These are phyloP conservation scores for Paedocypris sp. DNA, from an alignment of 2,113 vertebrate genomes.

Conservation along the genomic window DNA sequence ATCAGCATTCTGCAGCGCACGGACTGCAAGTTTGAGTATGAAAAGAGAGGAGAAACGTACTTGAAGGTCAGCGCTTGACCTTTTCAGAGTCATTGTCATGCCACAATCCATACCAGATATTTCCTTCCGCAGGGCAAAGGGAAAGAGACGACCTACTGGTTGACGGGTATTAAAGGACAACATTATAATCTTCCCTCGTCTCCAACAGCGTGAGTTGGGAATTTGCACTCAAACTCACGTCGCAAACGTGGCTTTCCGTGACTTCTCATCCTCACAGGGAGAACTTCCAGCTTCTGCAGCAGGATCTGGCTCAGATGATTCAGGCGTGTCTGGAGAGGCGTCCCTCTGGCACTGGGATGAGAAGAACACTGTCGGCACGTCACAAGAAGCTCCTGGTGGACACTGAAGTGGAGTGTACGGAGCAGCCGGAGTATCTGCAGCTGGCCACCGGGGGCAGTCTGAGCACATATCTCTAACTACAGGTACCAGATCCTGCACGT, in stretches of 20 bases:
- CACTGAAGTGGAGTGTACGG: conserved; percentile 17
- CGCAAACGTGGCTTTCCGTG: background rate
- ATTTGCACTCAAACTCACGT: background rate
- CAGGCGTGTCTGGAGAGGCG: conserved; percentile 66
- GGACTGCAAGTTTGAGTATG: conserved; percentile 77
- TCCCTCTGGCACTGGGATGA: conserved; percentile 43
- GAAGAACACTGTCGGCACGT: conserved; percentile 29
- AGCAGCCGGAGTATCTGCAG: conserved; percentile 78
- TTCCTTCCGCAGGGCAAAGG: conserved; percentile 72
- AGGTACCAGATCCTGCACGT: background rate
- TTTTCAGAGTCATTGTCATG: background rate
- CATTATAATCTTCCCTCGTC: conserved; percentile 76
- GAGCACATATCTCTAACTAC: conserved; percentile 64
- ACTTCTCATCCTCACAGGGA: conserved; percentile 60
- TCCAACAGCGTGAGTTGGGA: conserved; percentile 84
- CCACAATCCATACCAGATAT: background rate
- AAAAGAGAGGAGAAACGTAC: conserved; percentile 81
- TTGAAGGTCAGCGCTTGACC: conserved; percentile 68
- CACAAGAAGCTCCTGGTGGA: conserved; percentile 24
- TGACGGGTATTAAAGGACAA: conserved; percentile 75
- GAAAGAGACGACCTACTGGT: conserved; percentile 86
- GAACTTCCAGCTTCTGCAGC: conserved; percentile 82
- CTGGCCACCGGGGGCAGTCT: conserved; percentile 66
- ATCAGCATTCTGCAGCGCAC: conserved; percentile 83
- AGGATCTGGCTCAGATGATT: conserved; percentile 83